Percentiles rank a stretch among this genome's conserved stretches.
Conservation (phyloP, 1,140 invertebrate species). For the Dendrolimus kikuchii region DNA sequence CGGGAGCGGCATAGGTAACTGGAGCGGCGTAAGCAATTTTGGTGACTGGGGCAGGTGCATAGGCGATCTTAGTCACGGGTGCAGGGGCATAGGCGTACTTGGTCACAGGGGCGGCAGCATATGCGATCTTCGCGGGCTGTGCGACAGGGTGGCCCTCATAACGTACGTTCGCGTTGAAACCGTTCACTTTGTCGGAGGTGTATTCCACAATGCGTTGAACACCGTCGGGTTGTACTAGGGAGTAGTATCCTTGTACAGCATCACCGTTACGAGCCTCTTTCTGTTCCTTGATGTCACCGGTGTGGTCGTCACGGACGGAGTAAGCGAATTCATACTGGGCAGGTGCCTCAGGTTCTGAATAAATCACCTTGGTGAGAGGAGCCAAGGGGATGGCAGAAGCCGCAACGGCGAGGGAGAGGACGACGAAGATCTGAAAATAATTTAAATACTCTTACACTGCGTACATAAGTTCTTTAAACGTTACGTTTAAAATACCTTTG, state of each 20-base stretch:
- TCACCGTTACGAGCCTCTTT: slow-evolving; percentile 66
- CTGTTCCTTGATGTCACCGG: slow-evolving; percentile 57
- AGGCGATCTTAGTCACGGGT: slow-evolving; percentile 5
- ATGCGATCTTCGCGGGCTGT: slow-evolving; percentile 33
- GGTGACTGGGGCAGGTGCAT: slow-evolving; percentile 2
- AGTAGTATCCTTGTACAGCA: slow-evolving; percentile 74
- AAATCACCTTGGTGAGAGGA: slow-evolving; percentile 34
- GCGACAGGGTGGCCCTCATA: slow-evolving; percentile 11
- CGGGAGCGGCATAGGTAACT: slow-evolving; percentile 18
- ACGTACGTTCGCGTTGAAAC: slow-evolving; percentile 1
- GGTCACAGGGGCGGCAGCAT: slow-evolving; percentile 49
- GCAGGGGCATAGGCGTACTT: slow-evolving; percentile 14
- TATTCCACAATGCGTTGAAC: slow-evolving; percentile 76
- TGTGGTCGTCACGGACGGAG: slow-evolving; percentile 74
- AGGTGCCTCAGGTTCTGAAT: slow-evolving; percentile 67
- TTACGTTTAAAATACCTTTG: too few relatives aligned
- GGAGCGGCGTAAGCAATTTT: slow-evolving; percentile 15
- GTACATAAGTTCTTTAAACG: too few relatives aligned
- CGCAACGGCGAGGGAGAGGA: slow-evolving; percentile 38
- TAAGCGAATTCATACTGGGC: slow-evolving; percentile 78
- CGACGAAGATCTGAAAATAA: slow-evolving; percentile 34
- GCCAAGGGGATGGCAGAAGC: slow-evolving; percentile 35
- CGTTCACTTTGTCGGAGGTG: slow-evolving; percentile 40
- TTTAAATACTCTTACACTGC: slow-evolving; percentile 1
- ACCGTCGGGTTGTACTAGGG: slow-evolving; percentile 43